Conservation (phyloP, 2,113 vertebrate species). For the Ageneiosus marmoratus region DNA sequence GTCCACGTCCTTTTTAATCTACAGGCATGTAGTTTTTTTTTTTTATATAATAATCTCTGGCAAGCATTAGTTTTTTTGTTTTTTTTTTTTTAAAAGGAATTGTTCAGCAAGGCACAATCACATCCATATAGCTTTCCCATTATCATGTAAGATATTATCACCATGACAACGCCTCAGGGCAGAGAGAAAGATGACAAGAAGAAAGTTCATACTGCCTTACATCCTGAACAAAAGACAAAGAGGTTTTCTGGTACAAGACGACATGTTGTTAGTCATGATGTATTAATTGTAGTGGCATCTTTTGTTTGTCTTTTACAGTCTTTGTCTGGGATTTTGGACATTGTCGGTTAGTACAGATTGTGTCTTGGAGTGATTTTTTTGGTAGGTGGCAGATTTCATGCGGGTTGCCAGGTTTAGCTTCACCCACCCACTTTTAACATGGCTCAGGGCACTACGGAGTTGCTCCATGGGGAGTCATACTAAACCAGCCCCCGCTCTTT, state of each 20-base stretch:
- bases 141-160: slow-evolving; percentile 47
- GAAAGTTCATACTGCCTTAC: slow-evolving; percentile 34
- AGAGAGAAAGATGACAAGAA: slow-evolving; percentile 41
- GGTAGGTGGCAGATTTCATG: slow-evolving; percentile 63
- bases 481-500: slow-evolving; percentile 69
- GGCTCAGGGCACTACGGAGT: slow-evolving; percentile 65
- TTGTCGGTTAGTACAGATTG: slow-evolving; percentile 55
- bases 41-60: slow-evolving; percentile 29
- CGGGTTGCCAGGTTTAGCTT: slow-evolving; percentile 72
- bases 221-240: slow-evolving; percentile 36
- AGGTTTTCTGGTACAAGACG: slow-evolving; percentile 3
- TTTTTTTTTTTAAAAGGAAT: slow-evolving; percentile 6
- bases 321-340: slow-evolving; percentile 50
- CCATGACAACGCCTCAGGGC: slow-evolving; percentile 44
- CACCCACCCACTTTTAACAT: slow-evolving; percentile 65
- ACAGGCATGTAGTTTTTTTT: background rate
- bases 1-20: background rate
- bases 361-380: slow-evolving; percentile 56
- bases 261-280: slow-evolving; percentile 20
- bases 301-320: slow-evolving; percentile 44
- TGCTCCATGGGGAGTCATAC: slow-evolving; percentile 61
- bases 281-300: slow-evolving; percentile 22
- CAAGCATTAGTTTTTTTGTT: slow-evolving; percentile 9
- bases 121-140: slow-evolving; percentile 42
- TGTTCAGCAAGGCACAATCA: slow-evolving; percentile 49